These are phyloP conservation scores for Cybosia mesomella DNA, from an alignment of 2,888 invertebrate species.

Conservation along the genomic window DNA sequence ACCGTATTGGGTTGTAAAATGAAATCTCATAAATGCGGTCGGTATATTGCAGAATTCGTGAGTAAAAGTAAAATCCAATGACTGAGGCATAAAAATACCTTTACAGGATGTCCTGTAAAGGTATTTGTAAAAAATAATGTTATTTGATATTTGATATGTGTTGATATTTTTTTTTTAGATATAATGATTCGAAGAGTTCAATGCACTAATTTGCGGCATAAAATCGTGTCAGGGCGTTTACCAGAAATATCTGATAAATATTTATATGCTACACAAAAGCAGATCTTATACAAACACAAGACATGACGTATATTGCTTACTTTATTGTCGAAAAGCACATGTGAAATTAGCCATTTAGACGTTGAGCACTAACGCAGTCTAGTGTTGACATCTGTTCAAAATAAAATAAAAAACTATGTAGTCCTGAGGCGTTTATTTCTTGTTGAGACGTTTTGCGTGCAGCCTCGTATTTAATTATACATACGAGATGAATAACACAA, in stretches of 20 bases:
- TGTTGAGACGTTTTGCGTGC: slow-evolving; percentile 27
- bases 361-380: slow-evolving; percentile 36
- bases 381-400: slow-evolving; percentile 42
- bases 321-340: slow-evolving; percentile 33
- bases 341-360: slow-evolving; percentile 34
- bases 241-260: slow-evolving; percentile 72
- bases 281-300: slow-evolving; percentile 49
- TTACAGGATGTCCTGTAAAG: slow-evolving; percentile 23
- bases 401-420: slow-evolving; percentile 30
- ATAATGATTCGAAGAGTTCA: slow-evolving; percentile 59
- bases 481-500: slow-evolving; percentile 12
- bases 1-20: slow-evolving; percentile 19
- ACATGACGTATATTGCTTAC: slow-evolving; percentile 55
- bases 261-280: slow-evolving; percentile 60
- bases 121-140: too few relatives aligned
- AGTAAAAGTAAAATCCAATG: slow-evolving; percentile 22
- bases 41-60: slow-evolving; percentile 6
- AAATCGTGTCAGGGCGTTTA: slow-evolving; percentile 61
- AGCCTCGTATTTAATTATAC: slow-evolving; percentile 18
- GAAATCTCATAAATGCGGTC: slow-evolving; percentile 16
- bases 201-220: slow-evolving; percentile 60
- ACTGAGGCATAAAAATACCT: slow-evolving; percentile 17
- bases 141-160: slow-evolving; percentile 30
- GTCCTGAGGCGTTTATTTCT: slow-evolving; percentile 9
- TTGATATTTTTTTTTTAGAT: slow-evolving; percentile 18